Evolutionary conservation across 2,113 vertebrate genomes (phyloP).

Genomic region (Carettochelys insculpta): DNA sequence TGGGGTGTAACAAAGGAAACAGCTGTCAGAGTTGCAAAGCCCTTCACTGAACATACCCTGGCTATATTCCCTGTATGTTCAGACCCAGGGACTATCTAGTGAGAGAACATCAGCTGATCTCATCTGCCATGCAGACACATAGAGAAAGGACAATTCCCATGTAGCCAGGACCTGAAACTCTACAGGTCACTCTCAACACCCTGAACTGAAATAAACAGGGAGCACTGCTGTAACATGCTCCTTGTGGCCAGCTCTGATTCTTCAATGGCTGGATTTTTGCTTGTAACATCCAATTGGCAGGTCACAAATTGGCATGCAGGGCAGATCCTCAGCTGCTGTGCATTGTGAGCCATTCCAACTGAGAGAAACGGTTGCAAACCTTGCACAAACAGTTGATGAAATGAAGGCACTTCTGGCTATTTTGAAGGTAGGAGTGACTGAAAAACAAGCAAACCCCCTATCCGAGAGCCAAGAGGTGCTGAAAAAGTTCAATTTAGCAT

Average conservation of each 20-base stretch:
- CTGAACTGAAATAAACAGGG: conserved; percentile 57
- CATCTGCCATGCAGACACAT: background rate
- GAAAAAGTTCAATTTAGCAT: conserved; percentile 53
- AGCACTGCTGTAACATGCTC: conserved; percentile 54
- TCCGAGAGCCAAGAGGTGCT: conserved; percentile 14
- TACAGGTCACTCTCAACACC: conserved; percentile 19
- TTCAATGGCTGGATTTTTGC: conserved; percentile 25
- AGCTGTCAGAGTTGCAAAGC: background rate
- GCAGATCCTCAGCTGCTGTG: conserved; percentile 49
- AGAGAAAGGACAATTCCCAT: conserved; percentile 20
- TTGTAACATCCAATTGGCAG: conserved; percentile 60
- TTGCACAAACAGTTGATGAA: conserved; percentile 34
- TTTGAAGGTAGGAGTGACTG: conserved; percentile 21
- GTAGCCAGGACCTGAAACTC: background rate
- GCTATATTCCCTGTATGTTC: background rate
- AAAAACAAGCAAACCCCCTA: conserved; percentile 24
- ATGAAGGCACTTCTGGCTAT: conserved; percentile 35
- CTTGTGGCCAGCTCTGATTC: conserved; percentile 55
- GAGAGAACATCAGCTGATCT: conserved; percentile 6
- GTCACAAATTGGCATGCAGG: conserved; percentile 42
- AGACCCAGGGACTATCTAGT: background rate
- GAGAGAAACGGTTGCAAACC: conserved; percentile 56
- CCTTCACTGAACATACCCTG: background rate
- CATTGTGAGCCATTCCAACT: conserved; percentile 63
- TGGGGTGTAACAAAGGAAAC: background rate